Base-by-base conservation (phyloP, 1,140 invertebrate species). In the Oedothorax gibbosus region DNA sequence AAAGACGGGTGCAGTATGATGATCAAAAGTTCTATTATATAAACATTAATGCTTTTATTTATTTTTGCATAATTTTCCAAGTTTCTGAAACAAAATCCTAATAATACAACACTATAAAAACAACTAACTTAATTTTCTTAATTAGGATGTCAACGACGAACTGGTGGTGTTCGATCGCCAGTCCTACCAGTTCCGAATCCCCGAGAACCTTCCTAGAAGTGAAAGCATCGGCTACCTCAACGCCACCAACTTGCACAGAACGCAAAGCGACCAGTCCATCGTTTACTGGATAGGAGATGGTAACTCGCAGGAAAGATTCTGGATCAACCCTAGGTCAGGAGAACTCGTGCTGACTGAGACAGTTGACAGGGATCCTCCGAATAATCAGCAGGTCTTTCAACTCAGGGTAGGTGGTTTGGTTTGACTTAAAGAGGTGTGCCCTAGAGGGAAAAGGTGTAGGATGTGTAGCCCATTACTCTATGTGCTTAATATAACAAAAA, bases 281-380 rank as follows among this genome's bases (percentile, higher is more conserved):
- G 60, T 86, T 8, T 89, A 89, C 65, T 89, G 88, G 88, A 85
- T 89, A 0, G 86, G 84, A 0, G 81, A 86, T 8, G 86, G 80
- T 4, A 86, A 85, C 11, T 14, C 18, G 5, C 35, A 88, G 21
- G 86, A 88, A 12, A 89, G 87, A 35, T 91, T 91, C 76, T 87
- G 78, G 64, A 91, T 91, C 66, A 89, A 91, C 87, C 80, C 87
- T 7, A 87, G 87, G 50, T 89, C 89, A 60, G 91, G 91, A 50
- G 87, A 90, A 80, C 76, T 91, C 6, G 88, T 88, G 3, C 65
- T 91, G 8, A 88, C 88, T 10, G 87, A 89, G 51, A 77, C 69
- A 11, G 83, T 89, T 11, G 88, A 89, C 81, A 81, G 88, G 21
- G 88, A 89, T 87, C 80, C 87, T 15, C 88, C 88, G 2, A 78